These are phyloP conservation scores for Drosophila hamatofila DNA, from an alignment of 2,888 invertebrate species.

Conservation along the genomic window DNA sequence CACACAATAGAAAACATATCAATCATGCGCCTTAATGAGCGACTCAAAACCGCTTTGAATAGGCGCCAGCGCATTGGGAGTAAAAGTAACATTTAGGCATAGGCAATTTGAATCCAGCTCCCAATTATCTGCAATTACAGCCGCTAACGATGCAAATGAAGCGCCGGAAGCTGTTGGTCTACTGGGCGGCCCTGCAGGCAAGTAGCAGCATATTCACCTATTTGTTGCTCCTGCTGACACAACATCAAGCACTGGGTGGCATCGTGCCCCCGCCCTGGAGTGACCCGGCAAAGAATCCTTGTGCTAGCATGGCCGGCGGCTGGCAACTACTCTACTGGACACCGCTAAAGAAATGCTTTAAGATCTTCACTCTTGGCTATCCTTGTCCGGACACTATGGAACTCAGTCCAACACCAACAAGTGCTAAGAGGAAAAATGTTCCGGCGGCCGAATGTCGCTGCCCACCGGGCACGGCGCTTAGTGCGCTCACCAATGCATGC, in stretches of 20 bases:
- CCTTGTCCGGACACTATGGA: constrained; percentile 95
- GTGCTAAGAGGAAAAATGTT: constrained; percentile 83
- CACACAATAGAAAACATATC: constrained; percentile 61
- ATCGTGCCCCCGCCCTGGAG: constrained; percentile 95
- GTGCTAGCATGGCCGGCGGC: constrained; percentile 91
- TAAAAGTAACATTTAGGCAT: constrained; percentile 27
- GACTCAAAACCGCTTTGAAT: constrained; percentile 6
- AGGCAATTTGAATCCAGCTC: constrained; percentile 18
- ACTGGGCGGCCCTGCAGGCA: constrained; percentile 76
- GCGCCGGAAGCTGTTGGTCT: constrained; percentile 76
- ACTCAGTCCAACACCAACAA: constrained; percentile 87
- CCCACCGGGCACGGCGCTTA: constrained; percentile 92
- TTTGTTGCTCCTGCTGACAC: constrained; percentile 59
- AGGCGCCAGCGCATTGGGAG: constrained; percentile 31
- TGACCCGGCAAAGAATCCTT: constrained; percentile 92
- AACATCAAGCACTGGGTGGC: constrained; percentile 68
- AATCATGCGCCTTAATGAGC: constrained; percentile 71
- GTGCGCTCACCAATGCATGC: constrained; percentile 89
- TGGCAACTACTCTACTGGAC: constrained; percentile 96
- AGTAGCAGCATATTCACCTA: constrained; percentile 68
- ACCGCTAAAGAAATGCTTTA: constrained; percentile 93
- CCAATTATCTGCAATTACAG: constrained; percentile 38
- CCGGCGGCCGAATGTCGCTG: constrained; percentile 92
- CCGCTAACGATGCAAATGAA: constrained; percentile 59
- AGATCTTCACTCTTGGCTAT: constrained; percentile 93